A percentile compares a stretch with the other conserved stretches of the same genome.
These are phyloP conservation scores for Glossophaga mutica DNA, from an alignment of 2,797 vertebrate species.

Conservation along the genomic window DNA sequence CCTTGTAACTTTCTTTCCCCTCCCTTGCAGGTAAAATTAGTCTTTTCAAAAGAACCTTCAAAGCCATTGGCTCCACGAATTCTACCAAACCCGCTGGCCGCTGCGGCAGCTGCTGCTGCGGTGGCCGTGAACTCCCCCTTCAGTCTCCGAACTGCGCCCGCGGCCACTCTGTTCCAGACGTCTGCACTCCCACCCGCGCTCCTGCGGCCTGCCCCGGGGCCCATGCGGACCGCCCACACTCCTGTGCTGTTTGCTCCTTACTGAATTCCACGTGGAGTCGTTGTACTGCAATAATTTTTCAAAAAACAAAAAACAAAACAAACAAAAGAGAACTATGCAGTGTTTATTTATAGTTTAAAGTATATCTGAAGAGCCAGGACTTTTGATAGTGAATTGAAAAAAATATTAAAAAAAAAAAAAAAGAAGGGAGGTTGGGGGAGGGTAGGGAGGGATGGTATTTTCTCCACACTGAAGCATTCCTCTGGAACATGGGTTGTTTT, in stretches of 20 bases:
- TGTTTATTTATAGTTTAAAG: constrained; percentile 89
- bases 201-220: constrained; percentile 94
- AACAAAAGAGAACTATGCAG: constrained; percentile 96
- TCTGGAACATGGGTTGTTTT: constrained; percentile 80
- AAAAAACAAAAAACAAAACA: constrained; percentile 75
- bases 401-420: constrained; percentile 72
- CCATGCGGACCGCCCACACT: constrained; percentile 94
- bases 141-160: constrained; percentile 88
- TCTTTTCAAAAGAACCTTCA: constrained; percentile 91
- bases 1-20: constrained; percentile 16
- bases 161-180: constrained; percentile 91
- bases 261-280: constrained; percentile 85
- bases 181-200: constrained; percentile 90
- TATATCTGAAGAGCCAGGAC: constrained; percentile 85
- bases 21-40: constrained; percentile 88
- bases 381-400: constrained; percentile 85
- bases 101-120: constrained; percentile 87
- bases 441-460: constrained; percentile 78
- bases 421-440: neutral
- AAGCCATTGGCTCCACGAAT: constrained; percentile 89
- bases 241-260: constrained; percentile 96
- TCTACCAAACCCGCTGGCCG: constrained; percentile 90
- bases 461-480: constrained; percentile 84
- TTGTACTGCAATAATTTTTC: constrained; percentile 94
- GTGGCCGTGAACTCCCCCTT: constrained; percentile 89